phyloP scores from a whole-genome alignment of 2,888 invertebrate genomes.

The Rhagonycha fulva region DNA sequence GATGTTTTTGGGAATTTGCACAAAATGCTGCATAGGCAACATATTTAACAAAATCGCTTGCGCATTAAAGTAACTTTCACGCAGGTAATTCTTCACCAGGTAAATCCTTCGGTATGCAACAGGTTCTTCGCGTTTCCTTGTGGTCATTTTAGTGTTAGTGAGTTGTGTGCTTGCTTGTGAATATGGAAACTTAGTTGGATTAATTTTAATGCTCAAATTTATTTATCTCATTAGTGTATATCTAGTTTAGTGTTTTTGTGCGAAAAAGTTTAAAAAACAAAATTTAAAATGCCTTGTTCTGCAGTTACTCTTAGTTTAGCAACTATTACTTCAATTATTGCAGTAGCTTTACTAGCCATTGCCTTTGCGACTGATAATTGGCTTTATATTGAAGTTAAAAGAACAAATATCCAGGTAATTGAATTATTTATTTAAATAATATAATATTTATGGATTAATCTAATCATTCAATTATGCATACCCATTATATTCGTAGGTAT shows the following conservation, averaged over 20 bases:
- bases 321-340: slow-evolving; percentile 93
- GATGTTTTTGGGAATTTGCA: not conserved
- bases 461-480: not conserved
- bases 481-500: not conserved
- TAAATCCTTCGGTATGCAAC: slow-evolving; percentile 33
- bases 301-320: slow-evolving; percentile 94
- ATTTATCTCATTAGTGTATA: slow-evolving; percentile 1
- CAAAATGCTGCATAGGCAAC: slow-evolving; percentile 19
- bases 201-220: slow-evolving; percentile 6
- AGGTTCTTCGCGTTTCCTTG: slow-evolving; percentile 36
- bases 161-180: slow-evolving; percentile 27
- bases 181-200: slow-evolving; percentile 29
- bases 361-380: slow-evolving; percentile 97
- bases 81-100: slow-evolving; percentile 21
- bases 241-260: slow-evolving; percentile 10
- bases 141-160: slow-evolving; percentile 29
- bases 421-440: not conserved
- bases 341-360: slow-evolving; percentile 89
- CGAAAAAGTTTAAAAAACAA: slow-evolving; percentile 10
- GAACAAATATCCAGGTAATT: slow-evolving; percentile 83
- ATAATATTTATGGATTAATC: not conserved
- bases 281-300: slow-evolving; percentile 83
- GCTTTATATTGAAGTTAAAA: slow-evolving; percentile 91
- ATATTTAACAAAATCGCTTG: slow-evolving; percentile 6
- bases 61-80: slow-evolving; percentile 28